Percentiles rank a stretch among this genome's conserved stretches.
Conservation (phyloP, 2,888 invertebrate species). For the Bimastos eiseni region DNA sequence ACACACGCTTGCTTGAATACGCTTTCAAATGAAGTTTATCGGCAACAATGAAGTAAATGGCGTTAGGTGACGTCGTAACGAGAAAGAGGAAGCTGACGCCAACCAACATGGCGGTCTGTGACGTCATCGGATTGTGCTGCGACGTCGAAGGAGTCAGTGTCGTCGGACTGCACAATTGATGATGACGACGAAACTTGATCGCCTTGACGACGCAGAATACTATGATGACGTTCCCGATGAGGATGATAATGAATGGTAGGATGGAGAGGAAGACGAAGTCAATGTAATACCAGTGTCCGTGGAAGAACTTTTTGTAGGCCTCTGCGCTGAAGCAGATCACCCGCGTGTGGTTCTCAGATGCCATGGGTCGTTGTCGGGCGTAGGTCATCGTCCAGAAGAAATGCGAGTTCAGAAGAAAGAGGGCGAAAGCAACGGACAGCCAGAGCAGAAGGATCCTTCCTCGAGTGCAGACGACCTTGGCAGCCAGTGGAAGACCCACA, state of each 20-base stretch:
- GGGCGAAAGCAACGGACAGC: slow-evolving; percentile 23
- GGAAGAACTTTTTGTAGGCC: slow-evolving; percentile 27
- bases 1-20: not conserved
- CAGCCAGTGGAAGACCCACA: slow-evolving; percentile 49
- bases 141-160: not conserved
- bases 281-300: slow-evolving; percentile 51
- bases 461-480: slow-evolving; percentile 46
- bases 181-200: slow-evolving; percentile 29
- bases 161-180: not conserved
- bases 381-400: slow-evolving; percentile 32
- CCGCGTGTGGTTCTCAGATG: not conserved
- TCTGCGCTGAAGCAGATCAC: slow-evolving; percentile 22
- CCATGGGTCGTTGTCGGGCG: not conserved
- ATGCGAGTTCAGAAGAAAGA: slow-evolving; percentile 33
- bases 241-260: slow-evolving; percentile 49
- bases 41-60: slow-evolving; percentile 34
- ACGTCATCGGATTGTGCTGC: slow-evolving; percentile 28
- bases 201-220: slow-evolving; percentile 45
- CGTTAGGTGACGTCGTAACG: slow-evolving; percentile 37
- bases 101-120: slow-evolving; percentile 38
- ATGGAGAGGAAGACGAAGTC: slow-evolving; percentile 50
- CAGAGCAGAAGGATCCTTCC: slow-evolving; percentile 25
- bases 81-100: slow-evolving; percentile 37
- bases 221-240: slow-evolving; percentile 50
- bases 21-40: not conserved